Percentiles rank a stretch among this genome's conserved stretches.
Evolutionary conservation across 2,888 invertebrate species (phyloP).

Genomic region (Cataglyphis altisquamis): DNA sequence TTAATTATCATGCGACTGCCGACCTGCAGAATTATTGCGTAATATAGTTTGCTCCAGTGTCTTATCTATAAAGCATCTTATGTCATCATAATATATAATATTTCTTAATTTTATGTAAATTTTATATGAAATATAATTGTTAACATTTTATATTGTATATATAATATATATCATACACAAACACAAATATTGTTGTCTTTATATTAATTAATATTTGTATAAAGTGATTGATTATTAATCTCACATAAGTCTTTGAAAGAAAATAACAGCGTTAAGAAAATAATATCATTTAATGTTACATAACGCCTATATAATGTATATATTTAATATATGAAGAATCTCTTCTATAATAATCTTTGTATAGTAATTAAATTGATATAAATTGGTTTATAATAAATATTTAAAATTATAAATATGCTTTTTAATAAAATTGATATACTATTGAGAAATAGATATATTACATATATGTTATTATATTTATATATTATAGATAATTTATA

Average conservation of each 20-base stretch:
- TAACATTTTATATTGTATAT: not conserved
- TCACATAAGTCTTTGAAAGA: not conserved
- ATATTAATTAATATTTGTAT: not conserved
- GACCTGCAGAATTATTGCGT: conserved; percentile 52
- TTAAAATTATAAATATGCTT: not conserved
- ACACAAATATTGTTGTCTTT: not conserved
- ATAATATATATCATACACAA: no score
- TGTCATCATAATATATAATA: not conserved
- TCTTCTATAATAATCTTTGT: not conserved
- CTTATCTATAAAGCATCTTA: conserved; percentile 20
- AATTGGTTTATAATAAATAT: conserved; percentile 11
- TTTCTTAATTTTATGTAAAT: not conserved
- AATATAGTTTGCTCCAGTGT: conserved; percentile 26
- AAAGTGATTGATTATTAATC: not conserved
- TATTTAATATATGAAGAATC: not conserved
- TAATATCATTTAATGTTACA: not conserved
- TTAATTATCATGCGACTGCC: conserved; percentile 69
- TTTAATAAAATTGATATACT: not conserved
- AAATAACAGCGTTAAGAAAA: not conserved
- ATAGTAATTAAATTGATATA: not conserved
- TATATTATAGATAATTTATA: not conserved
- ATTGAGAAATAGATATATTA: not conserved
- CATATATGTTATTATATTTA: not conserved
- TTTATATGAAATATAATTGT: not conserved
- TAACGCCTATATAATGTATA: not conserved